These are phyloP conservation scores for Tachina fera DNA, from an alignment of 2,888 invertebrate genomes.

Conservation along the genomic window DNA sequence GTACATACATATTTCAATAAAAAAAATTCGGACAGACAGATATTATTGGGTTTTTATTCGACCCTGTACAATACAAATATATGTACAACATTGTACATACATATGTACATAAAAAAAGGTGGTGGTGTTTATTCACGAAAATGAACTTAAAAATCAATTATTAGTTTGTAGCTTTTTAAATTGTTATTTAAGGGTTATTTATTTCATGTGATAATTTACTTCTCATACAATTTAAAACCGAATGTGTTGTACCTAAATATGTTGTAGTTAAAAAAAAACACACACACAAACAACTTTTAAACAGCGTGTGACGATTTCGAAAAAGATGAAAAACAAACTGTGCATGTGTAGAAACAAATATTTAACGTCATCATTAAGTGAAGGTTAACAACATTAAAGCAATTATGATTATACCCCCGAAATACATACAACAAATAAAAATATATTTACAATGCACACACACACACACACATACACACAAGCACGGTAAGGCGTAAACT, in stretches of 20 bases:
- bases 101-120: not conserved
- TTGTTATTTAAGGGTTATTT: constrained; percentile 66
- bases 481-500: not conserved
- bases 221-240: constrained; percentile 10
- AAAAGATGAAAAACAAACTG: constrained; percentile 27
- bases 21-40: constrained; percentile 4
- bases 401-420: constrained; percentile 69
- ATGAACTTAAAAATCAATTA: constrained; percentile 61
- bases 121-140: constrained; percentile 53
- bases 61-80: not conserved
- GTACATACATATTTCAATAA: not conserved
- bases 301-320: constrained; percentile 64
- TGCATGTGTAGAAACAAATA: constrained; percentile 53
- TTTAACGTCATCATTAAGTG: constrained; percentile 70
- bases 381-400: constrained; percentile 71
- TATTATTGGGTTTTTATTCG: constrained; percentile 2
- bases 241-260: not conserved
- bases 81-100: too few relatives aligned
- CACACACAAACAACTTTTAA: constrained; percentile 33
- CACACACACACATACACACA: not conserved
- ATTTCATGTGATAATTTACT: constrained; percentile 56
- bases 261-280: constrained; percentile 16
- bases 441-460: not conserved
- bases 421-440: constrained; percentile 38
- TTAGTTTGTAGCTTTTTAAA: constrained; percentile 53